Conservation (phyloP, 2,797 vertebrate genomes). For the Zonotrichia albicollis region DNA sequence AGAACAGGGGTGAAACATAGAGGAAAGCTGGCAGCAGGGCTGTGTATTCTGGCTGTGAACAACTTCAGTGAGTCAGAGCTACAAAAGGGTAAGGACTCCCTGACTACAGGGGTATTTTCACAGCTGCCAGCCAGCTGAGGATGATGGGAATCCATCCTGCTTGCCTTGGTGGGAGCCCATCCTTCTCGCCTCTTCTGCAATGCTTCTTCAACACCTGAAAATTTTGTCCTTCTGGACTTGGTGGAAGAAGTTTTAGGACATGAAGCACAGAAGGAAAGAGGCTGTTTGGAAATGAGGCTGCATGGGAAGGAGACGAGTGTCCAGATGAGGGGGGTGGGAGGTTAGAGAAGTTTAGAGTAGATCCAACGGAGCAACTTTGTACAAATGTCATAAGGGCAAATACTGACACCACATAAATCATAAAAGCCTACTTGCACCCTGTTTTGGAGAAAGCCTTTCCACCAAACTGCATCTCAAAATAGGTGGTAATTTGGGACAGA, state of each 20-base stretch:
- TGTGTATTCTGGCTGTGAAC: constrained; percentile 24
- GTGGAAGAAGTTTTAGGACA: neutral
- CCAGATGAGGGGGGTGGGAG: neutral
- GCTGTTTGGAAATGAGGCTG: neutral
- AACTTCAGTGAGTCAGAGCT: neutral
- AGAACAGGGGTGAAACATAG: neutral
- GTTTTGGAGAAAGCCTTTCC: neutral
- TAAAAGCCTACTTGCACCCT: neutral
- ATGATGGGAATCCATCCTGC: neutral
- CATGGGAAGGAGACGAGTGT: neutral
- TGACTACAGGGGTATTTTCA: neutral
- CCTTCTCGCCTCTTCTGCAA: neutral
- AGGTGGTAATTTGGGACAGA: neutral
- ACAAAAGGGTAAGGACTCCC: neutral
- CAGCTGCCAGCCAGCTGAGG: neutral
- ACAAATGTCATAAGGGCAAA: neutral
- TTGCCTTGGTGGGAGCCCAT: neutral
- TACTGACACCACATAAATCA: neutral
- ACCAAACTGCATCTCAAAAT: neutral
- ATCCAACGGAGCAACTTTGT: neutral
- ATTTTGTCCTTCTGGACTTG: neutral
- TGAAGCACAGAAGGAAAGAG: neutral
- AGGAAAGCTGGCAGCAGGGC: constrained; percentile 5
- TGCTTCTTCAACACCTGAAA: neutral
- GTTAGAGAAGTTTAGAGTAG: neutral